These are phyloP conservation scores for Oceanodroma tethys DNA, from an alignment of 2,113 vertebrate genomes.

Conservation along the genomic window DNA sequence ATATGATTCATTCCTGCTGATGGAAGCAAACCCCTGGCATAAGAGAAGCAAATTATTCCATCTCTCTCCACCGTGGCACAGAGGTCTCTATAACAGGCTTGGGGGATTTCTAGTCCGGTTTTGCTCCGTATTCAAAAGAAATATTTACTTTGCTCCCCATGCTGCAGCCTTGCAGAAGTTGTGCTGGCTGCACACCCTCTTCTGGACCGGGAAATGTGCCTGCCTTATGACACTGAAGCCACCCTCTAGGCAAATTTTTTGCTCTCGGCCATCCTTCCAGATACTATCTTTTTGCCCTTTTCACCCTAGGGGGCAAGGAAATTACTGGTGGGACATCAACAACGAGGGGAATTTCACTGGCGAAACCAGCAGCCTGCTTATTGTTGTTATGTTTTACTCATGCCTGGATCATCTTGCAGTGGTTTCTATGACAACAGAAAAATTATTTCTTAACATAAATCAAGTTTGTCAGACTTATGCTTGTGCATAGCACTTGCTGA, in stretches of 20 bases:
- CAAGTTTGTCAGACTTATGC: constrained; percentile 51
- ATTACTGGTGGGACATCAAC: neutral
- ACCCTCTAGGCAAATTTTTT: neutral
- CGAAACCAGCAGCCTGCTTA: neutral
- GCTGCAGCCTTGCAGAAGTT: neutral
- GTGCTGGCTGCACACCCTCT: neutral
- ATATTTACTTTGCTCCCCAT: neutral
- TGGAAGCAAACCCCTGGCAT: neutral
- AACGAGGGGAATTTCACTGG: neutral
- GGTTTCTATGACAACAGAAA: constrained; percentile 68
- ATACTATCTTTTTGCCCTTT: neutral
- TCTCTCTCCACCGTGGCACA: neutral
- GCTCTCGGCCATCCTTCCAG: neutral
- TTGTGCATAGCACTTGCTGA: constrained; percentile 11
- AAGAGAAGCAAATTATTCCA: neutral
- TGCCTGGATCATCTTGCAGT: neutral
- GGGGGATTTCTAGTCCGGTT: neutral
- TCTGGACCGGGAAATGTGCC: neutral
- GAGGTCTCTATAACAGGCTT: neutral
- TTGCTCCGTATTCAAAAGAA: neutral
- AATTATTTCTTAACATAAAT: constrained; percentile 52
- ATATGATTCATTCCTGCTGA: neutral
- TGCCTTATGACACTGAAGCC: neutral
- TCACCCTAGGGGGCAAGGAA: neutral
- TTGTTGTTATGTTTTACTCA: neutral